Conservation (phyloP, 2,113 vertebrate genomes). For the Urocitellus parryii region DNA sequence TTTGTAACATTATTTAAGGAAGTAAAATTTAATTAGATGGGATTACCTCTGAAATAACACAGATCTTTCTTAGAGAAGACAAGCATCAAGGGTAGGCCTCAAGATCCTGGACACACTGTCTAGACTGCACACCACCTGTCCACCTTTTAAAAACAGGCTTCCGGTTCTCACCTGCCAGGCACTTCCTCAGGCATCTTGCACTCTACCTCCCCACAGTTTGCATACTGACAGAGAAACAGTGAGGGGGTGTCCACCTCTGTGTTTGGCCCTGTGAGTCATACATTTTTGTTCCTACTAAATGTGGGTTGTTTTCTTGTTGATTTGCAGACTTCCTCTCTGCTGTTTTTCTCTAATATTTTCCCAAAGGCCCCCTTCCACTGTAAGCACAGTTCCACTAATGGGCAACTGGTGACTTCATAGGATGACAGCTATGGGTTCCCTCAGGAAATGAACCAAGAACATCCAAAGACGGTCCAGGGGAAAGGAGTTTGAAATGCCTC, state of each 20-base stretch:
- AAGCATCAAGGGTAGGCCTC: background rate
- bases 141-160: background rate
- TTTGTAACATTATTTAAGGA: slow-evolving; percentile 11
- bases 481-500: background rate
- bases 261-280: slow-evolving; percentile 27
- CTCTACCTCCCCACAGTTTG: background rate
- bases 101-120: background rate
- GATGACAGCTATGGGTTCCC: background rate
- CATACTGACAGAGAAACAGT: background rate
- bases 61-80: background rate
- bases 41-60: slow-evolving; percentile 16
- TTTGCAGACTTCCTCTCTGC: background rate
- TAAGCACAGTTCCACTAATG: background rate
- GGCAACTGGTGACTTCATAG: background rate
- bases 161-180: background rate
- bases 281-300: background rate
- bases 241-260: background rate
- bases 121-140: background rate
- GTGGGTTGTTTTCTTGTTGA: slow-evolving; percentile 27
- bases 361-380: background rate
- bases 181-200: background rate
- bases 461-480: background rate
- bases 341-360: background rate
- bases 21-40: background rate
- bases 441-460: background rate